Evolutionary conservation across 1,140 invertebrate species (phyloP), one percentile per base, ranked within the genome.

Genomic region (Pteromalus puparum): DNA sequence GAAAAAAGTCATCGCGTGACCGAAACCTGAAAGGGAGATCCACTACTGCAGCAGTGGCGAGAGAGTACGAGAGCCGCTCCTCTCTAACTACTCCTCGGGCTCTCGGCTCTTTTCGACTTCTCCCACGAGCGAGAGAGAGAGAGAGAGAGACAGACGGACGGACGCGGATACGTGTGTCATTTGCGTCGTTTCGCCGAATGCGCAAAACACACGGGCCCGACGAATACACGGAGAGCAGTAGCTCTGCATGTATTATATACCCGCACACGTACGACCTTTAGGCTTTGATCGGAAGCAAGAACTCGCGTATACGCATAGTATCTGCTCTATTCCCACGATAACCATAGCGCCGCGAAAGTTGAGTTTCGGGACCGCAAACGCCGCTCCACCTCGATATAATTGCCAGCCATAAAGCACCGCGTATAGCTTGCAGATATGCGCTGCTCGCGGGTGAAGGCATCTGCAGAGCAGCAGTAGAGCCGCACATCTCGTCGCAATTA

Each of bases 1-100:
- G 90, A 89, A 91, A 91, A 81, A 85, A 91, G 88, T 87, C 89
- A 91, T 91, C 88, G 90, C 90, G 91, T 91, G 90, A 91, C 89
- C 89, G 73, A 89, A 91, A 91, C 89, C 89, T 91, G 89, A 91
- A 91, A 90, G 87, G 86, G 73, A 67, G 13, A 18, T 42, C 38
- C 38, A 42, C 38, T 42, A 10, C 81, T 7, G 15, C 46, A 24
- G 26, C 42, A 24, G 26, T 26, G 42, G 34, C 78, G 12, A n/a
- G 53, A 61, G 61, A 67, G 13, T n/a, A 34, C 73, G 34, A 46
- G n/a, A 61, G 73, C 21, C 53, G 9, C 24, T 28, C 24, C 61
- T 3, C 28, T 21, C 53, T 21, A 70, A 26, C 67, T 28, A 70
- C 67, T 68, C 18, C 21, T 15, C 67, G 42, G n/a, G 67, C 26